A percentile compares a stretch with the other conserved stretches of the same genome.
Evolutionary conservation across 2,888 invertebrate genomes (phyloP).

Genomic region (Lepidocyrtoides sp.): DNA sequence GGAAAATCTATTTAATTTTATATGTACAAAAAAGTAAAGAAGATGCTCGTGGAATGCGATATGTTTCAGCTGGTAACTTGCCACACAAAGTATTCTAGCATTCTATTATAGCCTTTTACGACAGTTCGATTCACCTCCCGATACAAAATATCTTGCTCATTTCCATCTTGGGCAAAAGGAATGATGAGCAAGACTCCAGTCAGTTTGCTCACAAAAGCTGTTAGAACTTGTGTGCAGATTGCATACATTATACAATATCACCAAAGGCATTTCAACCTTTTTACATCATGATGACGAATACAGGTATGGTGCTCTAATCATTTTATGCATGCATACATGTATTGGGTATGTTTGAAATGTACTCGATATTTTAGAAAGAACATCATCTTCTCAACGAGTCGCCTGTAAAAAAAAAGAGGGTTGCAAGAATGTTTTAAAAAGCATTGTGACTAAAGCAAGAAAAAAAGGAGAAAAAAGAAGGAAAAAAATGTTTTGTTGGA

Average conservation of each 20-base stretch:
- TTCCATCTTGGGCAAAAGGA: constrained; percentile 73
- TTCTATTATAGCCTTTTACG: constrained; percentile 36
- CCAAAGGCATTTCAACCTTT: constrained; percentile 69
- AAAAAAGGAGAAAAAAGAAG: not conserved
- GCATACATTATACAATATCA: constrained; percentile 69
- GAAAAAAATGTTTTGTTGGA: constrained; percentile 67
- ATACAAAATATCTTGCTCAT: constrained; percentile 68
- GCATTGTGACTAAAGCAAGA: constrained; percentile 27
- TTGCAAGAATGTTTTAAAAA: constrained; percentile 17
- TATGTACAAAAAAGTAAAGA: not conserved
- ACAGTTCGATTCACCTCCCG: constrained; percentile 48
- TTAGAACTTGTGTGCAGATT: constrained; percentile 61
- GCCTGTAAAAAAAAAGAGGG: constrained; percentile 27
- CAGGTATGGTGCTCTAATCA: constrained; percentile 12
- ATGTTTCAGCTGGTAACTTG: not conserved
- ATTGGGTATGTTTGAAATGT: not conserved
- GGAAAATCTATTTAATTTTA: no score
- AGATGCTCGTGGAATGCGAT: not conserved
- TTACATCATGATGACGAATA: constrained; percentile 34
- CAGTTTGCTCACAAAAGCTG: constrained; percentile 62
- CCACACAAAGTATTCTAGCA: constrained; percentile 18
- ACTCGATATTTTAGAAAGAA: not conserved
- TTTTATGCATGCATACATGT: not conserved
- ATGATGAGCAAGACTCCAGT: constrained; percentile 65
- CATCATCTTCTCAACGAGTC: constrained; percentile 19